Evolutionary conservation across 1,140 invertebrate species (phyloP).

Genomic region (Ceratosolen solmsi): DNA sequence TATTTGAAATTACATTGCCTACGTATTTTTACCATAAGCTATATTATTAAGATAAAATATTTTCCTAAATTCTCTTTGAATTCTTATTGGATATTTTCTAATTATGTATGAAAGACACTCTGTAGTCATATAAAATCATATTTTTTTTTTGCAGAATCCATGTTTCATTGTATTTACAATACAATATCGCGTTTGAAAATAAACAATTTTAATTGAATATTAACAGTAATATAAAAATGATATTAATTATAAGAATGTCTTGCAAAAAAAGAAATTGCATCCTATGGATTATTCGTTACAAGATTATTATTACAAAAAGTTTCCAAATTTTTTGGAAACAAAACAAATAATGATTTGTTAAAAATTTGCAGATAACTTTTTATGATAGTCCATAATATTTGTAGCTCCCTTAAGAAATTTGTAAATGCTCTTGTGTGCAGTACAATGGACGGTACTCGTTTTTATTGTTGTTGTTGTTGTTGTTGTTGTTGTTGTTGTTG

Average conservation of each 20-base stretch:
- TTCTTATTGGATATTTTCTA: background rate
- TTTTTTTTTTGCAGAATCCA: background rate
- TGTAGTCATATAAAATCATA: constrained; percentile 10
- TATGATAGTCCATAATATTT: background rate
- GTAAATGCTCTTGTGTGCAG: constrained; percentile 52
- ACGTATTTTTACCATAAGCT: too few species aligned
- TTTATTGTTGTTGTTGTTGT: background rate
- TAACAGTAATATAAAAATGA: constrained; percentile 5
- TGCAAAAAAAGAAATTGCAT: background rate
- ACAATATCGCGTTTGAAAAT: background rate
- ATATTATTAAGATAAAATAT: constrained; percentile 28
- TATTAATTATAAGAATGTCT: background rate
- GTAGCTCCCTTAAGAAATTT: background rate
- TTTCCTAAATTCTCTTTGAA: constrained; percentile 19
- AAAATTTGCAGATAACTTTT: background rate
- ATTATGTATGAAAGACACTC: background rate
- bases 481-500: too few species aligned
- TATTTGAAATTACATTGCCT: too few species aligned
- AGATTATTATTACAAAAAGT: too few species aligned
- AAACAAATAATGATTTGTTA: background rate
- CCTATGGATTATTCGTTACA: too few species aligned
- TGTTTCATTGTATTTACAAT: background rate
- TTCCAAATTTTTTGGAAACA: too few species aligned
- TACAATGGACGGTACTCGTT: constrained; percentile 66
- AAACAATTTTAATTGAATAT: constrained; percentile 16